These are phyloP conservation scores for Drosophila subpulchrella DNA, from an alignment of 1,140 invertebrate species.

Conservation along the genomic window DNA sequence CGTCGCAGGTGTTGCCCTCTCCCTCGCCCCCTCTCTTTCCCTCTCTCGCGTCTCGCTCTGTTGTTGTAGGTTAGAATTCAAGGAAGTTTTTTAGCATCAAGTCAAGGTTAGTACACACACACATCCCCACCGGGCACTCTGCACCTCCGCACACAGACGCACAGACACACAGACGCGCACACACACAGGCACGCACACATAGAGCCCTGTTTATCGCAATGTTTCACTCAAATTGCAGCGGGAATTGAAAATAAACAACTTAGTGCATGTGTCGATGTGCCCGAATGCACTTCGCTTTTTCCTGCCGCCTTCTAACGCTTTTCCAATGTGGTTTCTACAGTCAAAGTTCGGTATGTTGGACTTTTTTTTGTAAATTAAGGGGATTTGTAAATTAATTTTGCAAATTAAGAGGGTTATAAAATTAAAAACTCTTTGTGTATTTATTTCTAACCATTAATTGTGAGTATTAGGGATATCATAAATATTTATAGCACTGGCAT, in stretches of 20 bases:
- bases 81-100: conserved; percentile 66
- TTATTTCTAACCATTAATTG: no score
- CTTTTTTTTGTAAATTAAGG: background rate
- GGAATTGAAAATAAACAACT: conserved; percentile 53
- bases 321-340: conserved; percentile 16
- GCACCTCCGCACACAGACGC: background rate
- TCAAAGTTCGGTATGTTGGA: conserved; percentile 8
- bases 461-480: no score
- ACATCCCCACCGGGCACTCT: conserved; percentile 1
- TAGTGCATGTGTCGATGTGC: conserved; percentile 35
- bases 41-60: conserved; percentile 16
- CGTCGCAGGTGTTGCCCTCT: conserved; percentile 66
- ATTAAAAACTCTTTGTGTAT: no score
- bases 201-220: conserved; percentile 54
- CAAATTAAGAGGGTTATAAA: no score
- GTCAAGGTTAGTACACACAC: conserved; percentile 55
- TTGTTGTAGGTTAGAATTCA: conserved; percentile 64
- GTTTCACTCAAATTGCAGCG: conserved; percentile 44
- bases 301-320: background rate
- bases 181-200: background rate
- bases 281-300: conserved; percentile 18
- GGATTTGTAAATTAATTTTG: no score
- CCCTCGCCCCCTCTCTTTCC: conserved; percentile 10
- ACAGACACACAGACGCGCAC: background rate
- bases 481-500: no score